Percentiles rank a stretch among this genome's conserved stretches.
Conservation (phyloP, 2,888 invertebrate genomes). For the Biston stratarius region DNA sequence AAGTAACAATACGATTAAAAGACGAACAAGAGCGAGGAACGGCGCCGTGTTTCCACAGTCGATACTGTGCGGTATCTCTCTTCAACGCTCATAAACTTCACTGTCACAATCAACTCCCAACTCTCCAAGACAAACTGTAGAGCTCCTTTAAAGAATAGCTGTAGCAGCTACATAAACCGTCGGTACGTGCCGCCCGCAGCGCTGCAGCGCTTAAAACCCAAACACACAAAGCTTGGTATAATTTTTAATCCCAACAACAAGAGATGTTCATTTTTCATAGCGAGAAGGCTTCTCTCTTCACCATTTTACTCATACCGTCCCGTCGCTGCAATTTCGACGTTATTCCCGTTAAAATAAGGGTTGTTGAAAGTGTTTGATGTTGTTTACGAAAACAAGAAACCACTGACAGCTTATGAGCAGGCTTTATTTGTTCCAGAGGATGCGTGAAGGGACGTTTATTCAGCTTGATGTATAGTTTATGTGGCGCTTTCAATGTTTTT, state of each 20-base stretch:
- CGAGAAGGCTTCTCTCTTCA: slow-evolving; percentile 57
- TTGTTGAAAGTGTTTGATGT: slow-evolving; percentile 13
- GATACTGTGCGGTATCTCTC: neutral
- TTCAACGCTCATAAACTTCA: slow-evolving; percentile 8
- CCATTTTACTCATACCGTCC: slow-evolving; percentile 31
- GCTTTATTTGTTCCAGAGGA: slow-evolving; percentile 61
- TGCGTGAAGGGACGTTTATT: slow-evolving; percentile 43
- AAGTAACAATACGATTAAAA: neutral
- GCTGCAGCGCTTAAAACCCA: slow-evolving; percentile 47
- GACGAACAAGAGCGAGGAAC: neutral
- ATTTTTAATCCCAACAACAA: slow-evolving; percentile 80
- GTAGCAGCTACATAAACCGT: slow-evolving; percentile 41
- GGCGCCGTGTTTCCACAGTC: slow-evolving; percentile 6
- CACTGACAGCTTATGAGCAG: slow-evolving; percentile 76
- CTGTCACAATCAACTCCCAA: slow-evolving; percentile 32
- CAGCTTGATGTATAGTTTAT: slow-evolving; percentile 38
- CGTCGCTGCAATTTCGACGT: slow-evolving; percentile 48
- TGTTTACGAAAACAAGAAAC: slow-evolving; percentile 52
- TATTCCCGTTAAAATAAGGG: slow-evolving; percentile 48
- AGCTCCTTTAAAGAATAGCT: slow-evolving; percentile 19
- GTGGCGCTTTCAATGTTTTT: slow-evolving; percentile 42
- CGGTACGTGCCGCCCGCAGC: slow-evolving; percentile 29
- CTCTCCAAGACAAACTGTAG: slow-evolving; percentile 35
- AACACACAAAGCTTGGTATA: slow-evolving; percentile 71
- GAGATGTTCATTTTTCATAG: slow-evolving; percentile 81